These are phyloP conservation scores for Hypsibius dujardini DNA, from an alignment of 1,140 invertebrate genomes.

Conservation along the genomic window DNA sequence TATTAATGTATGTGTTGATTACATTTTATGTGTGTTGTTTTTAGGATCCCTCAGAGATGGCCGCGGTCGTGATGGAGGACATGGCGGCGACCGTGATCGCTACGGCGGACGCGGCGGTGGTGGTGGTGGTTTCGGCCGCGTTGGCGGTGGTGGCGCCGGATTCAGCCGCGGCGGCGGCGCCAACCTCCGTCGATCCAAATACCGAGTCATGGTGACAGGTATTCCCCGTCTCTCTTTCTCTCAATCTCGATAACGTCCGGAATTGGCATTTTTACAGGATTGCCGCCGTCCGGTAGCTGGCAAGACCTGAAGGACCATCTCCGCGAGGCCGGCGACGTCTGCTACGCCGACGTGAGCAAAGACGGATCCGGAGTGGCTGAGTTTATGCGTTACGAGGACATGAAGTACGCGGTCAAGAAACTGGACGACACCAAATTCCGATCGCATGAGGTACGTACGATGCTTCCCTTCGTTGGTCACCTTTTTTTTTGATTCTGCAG, in stretches of 20 bases:
- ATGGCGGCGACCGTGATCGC: slow-evolving; percentile 27
- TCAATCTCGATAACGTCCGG: neutral
- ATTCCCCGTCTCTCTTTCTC: slow-evolving; percentile 20
- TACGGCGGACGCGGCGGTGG: slow-evolving; percentile 32
- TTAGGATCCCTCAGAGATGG: neutral
- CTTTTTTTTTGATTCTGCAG: slow-evolving; percentile 11
- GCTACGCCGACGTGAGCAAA: slow-evolving; percentile 95
- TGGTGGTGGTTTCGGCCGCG: slow-evolving; percentile 32
- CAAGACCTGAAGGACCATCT: slow-evolving; percentile 99
- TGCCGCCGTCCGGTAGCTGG: slow-evolving; percentile 79
- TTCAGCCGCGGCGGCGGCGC: slow-evolving; percentile 43
- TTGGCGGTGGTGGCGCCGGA: slow-evolving; percentile 36
- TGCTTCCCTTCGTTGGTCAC: too few relatives aligned
- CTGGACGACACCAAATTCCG: slow-evolving; percentile 90
- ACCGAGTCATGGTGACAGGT: slow-evolving; percentile 77
- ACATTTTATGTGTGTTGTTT: too few relatives aligned
- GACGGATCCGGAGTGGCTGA: slow-evolving; percentile 96
- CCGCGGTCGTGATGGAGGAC: slow-evolving; percentile 31
- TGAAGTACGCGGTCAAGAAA: slow-evolving; percentile 97
- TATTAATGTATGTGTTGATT: too few relatives aligned
- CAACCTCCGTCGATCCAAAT: slow-evolving; percentile 73
- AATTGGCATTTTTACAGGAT: slow-evolving; percentile 36
- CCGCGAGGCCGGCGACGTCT: slow-evolving; percentile 95
- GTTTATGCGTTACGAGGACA: slow-evolving; percentile 86
- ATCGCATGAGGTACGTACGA: slow-evolving; percentile 83